Percentiles rank a stretch among this genome's conserved stretches.
These are phyloP conservation scores for Eleginops maclovinus DNA, from an alignment of 2,113 vertebrate species.

Conservation along the genomic window DNA sequence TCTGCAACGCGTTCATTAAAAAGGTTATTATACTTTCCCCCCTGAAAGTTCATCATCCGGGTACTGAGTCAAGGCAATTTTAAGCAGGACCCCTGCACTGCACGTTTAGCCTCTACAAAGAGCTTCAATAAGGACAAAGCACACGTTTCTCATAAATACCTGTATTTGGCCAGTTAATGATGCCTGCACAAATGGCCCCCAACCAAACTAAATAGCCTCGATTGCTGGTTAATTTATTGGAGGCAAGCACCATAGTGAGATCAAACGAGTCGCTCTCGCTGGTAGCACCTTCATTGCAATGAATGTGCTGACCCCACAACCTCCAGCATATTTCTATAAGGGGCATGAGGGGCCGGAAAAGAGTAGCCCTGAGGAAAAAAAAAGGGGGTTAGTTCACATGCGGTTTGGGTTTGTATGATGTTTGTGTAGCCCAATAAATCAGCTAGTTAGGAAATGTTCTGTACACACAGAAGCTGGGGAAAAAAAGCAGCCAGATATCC, in stretches of 20 bases:
- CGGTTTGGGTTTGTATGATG: constrained; percentile 77
- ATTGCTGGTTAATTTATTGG: constrained; percentile 82
- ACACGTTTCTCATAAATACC: constrained; percentile 76
- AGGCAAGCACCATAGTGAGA: constrained; percentile 76
- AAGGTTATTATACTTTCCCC: constrained; percentile 70
- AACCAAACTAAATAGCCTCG: constrained; percentile 76
- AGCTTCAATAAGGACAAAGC: constrained; percentile 69
- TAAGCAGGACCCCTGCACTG: constrained; percentile 72
- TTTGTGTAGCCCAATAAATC: constrained; percentile 73
- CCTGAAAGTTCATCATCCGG: constrained; percentile 74
- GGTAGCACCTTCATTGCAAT: constrained; percentile 80
- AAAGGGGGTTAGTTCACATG: constrained; percentile 67
- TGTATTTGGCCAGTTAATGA: constrained; percentile 80
- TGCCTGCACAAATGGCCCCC: constrained; percentile 77
- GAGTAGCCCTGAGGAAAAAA: constrained; percentile 41
- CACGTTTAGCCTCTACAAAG: constrained; percentile 74
- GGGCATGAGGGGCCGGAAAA: constrained; percentile 70
- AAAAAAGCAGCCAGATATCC: constrained; percentile 27
- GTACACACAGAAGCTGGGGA: constrained; percentile 51
- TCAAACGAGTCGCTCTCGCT: constrained; percentile 77
- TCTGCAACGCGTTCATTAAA: constrained; percentile 76
- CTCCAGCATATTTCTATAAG: constrained; percentile 74
- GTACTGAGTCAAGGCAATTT: constrained; percentile 63
- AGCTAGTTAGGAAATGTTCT: constrained; percentile 64
- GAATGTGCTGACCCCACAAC: constrained; percentile 80